Evolutionary conservation across 1,140 invertebrate genomes (phyloP).

Genomic region (Galleria mellonella): DNA sequence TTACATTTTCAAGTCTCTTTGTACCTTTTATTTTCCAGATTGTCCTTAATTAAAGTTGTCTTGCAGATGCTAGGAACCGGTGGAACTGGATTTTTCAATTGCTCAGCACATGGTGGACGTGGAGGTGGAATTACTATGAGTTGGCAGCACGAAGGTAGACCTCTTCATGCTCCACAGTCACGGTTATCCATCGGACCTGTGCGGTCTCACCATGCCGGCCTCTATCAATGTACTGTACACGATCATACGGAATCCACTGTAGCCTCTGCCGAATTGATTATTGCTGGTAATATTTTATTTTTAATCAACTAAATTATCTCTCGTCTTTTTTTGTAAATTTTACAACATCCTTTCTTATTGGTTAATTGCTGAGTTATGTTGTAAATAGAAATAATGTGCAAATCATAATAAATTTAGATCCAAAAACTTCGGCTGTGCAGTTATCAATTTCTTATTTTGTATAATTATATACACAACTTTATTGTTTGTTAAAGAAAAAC

Average conservation of each 20-base stretch:
- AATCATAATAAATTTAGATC: too few species aligned
- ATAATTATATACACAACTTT: too few species aligned
- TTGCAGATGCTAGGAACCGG: slow-evolving; percentile 56
- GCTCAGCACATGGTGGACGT: slow-evolving; percentile 48
- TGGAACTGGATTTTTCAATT: slow-evolving; percentile 54
- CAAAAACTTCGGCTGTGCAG: too few species aligned
- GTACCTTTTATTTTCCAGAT: too few species aligned
- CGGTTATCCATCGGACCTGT: slow-evolving; percentile 48
- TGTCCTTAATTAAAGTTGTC: not conserved
- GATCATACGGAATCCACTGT: slow-evolving; percentile 58
- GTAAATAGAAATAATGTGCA: too few species aligned
- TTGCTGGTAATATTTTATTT: slow-evolving; percentile 52
- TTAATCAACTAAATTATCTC: not conserved
- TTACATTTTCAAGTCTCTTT: too few species aligned
- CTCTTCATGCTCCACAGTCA: slow-evolving; percentile 51
- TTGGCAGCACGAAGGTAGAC: slow-evolving; percentile 61
- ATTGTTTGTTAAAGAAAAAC: too few species aligned
- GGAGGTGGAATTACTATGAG: slow-evolving; percentile 51
- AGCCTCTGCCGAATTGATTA: slow-evolving; percentile 47
- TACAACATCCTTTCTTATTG: too few species aligned
- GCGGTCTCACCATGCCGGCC: slow-evolving; percentile 48
- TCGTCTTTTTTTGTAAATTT: too few species aligned
- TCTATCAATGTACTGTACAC: slow-evolving; percentile 60
- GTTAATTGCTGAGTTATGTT: too few species aligned
- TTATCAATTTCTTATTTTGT: too few species aligned